These are phyloP conservation scores for Laspeyria flexula DNA, from an alignment of 2,888 invertebrate species.

Conservation along the genomic window DNA sequence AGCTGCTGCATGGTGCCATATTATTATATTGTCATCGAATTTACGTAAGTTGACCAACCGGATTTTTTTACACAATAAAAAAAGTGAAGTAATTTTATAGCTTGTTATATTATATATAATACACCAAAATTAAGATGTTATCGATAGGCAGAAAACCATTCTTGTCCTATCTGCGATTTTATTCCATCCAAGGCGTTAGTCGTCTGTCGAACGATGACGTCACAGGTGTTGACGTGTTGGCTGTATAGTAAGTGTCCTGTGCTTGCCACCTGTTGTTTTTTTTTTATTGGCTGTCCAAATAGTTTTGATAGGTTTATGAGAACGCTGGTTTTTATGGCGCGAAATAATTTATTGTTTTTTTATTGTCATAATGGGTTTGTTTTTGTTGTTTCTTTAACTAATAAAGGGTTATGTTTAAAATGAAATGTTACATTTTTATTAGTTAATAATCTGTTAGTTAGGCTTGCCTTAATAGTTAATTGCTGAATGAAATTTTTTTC, in stretches of 20 bases:
- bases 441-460: too few species aligned
- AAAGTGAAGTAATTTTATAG: too few species aligned
- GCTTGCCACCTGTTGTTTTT: constrained; percentile 60
- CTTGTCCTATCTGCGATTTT: constrained; percentile 14
- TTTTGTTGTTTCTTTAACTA: not conserved
- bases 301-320: constrained; percentile 37
- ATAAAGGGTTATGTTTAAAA: not conserved
- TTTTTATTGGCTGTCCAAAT: constrained; percentile 30
- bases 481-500: too few species aligned
- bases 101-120: too few species aligned
- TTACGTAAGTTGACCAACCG: too few species aligned
- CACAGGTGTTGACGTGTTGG: constrained; percentile 38
- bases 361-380: not conserved
- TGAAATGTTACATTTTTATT: not conserved
- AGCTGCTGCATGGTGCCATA: too few species aligned
- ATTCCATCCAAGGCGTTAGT: constrained; percentile 38
- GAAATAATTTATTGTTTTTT: not conserved
- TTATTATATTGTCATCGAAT: too few species aligned
- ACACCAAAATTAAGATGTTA: too few species aligned
- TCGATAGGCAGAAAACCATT: not conserved
- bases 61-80: too few species aligned
- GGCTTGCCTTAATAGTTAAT: too few species aligned
- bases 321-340: constrained; percentile 7
- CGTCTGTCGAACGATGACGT: constrained; percentile 26
- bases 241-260: constrained; percentile 50